These are phyloP conservation scores for Phorcus lineatus DNA, from an alignment of 2,888 invertebrate genomes.

Conservation along the genomic window DNA sequence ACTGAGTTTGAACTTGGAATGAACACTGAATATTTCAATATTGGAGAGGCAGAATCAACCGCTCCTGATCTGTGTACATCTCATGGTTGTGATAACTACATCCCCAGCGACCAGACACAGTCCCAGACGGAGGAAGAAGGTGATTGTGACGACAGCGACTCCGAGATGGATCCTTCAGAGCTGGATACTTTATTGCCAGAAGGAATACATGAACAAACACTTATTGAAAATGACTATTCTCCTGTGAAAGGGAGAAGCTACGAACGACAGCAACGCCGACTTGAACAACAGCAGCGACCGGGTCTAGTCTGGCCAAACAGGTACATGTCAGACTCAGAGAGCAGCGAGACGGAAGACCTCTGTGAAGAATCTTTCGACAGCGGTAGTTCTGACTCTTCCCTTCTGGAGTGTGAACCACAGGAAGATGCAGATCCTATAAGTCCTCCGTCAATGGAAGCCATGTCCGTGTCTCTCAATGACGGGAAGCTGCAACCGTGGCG, in stretches of 20 bases:
- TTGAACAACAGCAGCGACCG: background rate
- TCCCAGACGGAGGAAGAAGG: background rate
- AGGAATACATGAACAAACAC: background rate
- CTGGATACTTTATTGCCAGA: constrained; percentile 1
- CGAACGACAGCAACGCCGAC: background rate
- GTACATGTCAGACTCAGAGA: constrained; percentile 15
- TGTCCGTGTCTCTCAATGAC: background rate
- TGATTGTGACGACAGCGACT: background rate
- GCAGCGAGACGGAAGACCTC: background rate
- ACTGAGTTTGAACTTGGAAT: constrained; percentile 7
- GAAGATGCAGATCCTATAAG: constrained; percentile 1
- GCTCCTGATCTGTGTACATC: background rate
- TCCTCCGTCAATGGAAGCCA: background rate
- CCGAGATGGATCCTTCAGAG: background rate
- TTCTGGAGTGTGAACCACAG: background rate
- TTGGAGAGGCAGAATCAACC: background rate
- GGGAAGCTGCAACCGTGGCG: constrained; percentile 19
- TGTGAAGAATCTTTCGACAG: constrained; percentile 13
- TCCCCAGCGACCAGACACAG: background rate
- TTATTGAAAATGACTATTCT: background rate
- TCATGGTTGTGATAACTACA: background rate
- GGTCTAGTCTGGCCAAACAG: constrained; percentile 6
- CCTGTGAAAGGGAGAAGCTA: constrained; percentile 9
- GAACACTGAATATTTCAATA: background rate
- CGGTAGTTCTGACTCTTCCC: constrained; percentile 16